Percentiles rank a stretch among this genome's conserved stretches.
These are phyloP conservation scores for Basileuterus tristriatus DNA, from an alignment of 2,797 vertebrate genomes.

Conservation along the genomic window DNA sequence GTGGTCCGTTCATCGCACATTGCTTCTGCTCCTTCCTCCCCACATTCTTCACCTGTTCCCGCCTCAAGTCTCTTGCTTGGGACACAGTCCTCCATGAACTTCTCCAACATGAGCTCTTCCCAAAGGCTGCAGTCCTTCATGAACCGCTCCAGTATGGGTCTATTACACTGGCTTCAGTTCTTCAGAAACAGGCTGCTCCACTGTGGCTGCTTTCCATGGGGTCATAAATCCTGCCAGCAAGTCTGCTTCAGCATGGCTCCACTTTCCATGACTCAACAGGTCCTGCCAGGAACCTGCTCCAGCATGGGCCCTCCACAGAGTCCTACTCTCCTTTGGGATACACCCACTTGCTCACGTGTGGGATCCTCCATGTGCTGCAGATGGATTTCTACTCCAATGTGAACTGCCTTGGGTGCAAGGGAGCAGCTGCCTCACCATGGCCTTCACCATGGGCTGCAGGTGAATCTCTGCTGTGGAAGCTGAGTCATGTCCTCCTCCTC, in stretches of 20 bases:
- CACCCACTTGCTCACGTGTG: accelerated
- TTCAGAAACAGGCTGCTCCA: background rate
- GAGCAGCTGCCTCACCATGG: background rate
- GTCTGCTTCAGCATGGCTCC: accelerated
- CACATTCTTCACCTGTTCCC: background rate
- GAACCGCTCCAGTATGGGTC: accelerated
- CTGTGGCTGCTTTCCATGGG: background rate
- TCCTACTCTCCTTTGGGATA: background rate
- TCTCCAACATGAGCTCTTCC: background rate
- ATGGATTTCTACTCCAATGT: accelerated
- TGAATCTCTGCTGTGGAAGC: background rate
- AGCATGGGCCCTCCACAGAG: accelerated
- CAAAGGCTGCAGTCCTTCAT: background rate
- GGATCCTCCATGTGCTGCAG: background rate
- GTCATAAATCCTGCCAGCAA: background rate
- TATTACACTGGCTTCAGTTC: background rate
- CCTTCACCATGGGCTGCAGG: background rate
- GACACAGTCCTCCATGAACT: background rate
- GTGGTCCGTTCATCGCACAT: accelerated
- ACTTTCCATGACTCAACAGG: background rate
- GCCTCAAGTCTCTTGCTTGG: accelerated
- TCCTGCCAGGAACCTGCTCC: background rate
- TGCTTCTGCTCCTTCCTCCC: background rate
- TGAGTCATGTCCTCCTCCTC: background rate
- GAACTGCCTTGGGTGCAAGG: accelerated